Evolutionary conservation across 2,888 invertebrate genomes (phyloP).

Genomic region (Cordilura impudica): DNA sequence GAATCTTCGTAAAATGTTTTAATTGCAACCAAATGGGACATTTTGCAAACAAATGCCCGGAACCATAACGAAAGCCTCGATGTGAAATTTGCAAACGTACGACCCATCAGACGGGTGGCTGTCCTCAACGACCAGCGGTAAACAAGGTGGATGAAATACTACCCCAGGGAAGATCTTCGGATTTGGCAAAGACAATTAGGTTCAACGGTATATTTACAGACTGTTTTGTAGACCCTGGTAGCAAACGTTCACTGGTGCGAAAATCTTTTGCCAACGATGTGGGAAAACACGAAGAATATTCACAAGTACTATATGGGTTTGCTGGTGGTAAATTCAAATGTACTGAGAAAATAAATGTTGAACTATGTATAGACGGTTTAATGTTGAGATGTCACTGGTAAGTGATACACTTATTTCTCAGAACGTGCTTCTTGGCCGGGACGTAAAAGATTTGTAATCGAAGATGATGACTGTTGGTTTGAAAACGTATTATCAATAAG

Average conservation of each 20-base stretch:
- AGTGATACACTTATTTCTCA: background rate
- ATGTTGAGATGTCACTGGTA: too few species aligned
- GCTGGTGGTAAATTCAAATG: conserved; percentile 2
- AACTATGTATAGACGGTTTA: background rate
- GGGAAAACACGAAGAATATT: background rate
- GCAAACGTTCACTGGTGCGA: background rate
- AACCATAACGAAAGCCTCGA: background rate
- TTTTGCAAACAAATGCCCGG: background rate
- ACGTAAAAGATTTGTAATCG: background rate
- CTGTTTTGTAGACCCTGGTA: too few species aligned
- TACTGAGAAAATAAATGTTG: background rate
- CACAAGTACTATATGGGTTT: background rate
- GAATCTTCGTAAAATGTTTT: too few species aligned
- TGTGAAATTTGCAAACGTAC: conserved; percentile 4
- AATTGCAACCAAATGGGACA: background rate
- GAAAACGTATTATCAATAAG: background rate
- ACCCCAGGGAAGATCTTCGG: background rate
- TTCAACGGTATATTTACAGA: too few species aligned
- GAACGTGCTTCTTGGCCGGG: conserved; percentile 4
- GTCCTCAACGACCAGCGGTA: background rate
- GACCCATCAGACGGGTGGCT: background rate
- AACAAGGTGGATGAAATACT: background rate
- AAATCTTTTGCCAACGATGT: background rate
- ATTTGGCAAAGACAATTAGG: background rate
- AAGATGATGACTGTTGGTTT: conserved; percentile 1